These are phyloP conservation scores for Spheniscus mendiculus DNA, from an alignment of 2,113 vertebrate species.

Conservation along the genomic window DNA sequence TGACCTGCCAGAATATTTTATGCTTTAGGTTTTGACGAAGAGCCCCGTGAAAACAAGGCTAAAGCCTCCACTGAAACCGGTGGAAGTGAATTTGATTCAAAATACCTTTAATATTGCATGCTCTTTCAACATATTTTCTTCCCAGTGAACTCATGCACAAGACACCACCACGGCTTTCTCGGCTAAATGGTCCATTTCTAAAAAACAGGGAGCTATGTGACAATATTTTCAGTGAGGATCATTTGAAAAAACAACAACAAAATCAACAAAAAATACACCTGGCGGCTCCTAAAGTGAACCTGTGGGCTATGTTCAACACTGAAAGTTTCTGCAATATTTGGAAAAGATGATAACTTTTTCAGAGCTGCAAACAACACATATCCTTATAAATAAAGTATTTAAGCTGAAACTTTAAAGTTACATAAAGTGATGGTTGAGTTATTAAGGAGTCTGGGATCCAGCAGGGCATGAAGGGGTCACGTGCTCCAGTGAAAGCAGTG, in stretches of 20 bases:
- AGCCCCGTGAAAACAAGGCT: neutral
- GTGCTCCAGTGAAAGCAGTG: neutral
- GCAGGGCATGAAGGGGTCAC: neutral
- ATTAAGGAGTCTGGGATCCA: neutral
- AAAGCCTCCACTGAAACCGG: neutral
- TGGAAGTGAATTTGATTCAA: neutral
- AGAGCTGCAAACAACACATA: neutral
- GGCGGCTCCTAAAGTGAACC: neutral
- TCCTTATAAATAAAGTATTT: neutral
- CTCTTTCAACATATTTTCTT: neutral
- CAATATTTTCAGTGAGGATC: neutral
- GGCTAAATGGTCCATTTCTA: neutral
- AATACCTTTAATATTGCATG: neutral
- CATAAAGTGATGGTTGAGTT: neutral
- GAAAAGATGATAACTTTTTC: accelerated
- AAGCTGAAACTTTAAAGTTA: neutral
- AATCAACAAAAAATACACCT: neutral
- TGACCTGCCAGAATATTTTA: neutral
- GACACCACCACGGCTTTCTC: neutral
- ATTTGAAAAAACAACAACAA: neutral
- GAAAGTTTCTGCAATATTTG: neutral
- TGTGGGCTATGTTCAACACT: neutral
- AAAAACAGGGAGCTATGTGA: neutral
- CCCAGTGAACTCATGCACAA: neutral
- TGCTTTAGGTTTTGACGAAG: neutral